Percentiles rank a stretch among this genome's conserved stretches.
phyloP scores from a whole-genome alignment of 2,888 invertebrate species.

The Amphipoea lucens region DNA sequence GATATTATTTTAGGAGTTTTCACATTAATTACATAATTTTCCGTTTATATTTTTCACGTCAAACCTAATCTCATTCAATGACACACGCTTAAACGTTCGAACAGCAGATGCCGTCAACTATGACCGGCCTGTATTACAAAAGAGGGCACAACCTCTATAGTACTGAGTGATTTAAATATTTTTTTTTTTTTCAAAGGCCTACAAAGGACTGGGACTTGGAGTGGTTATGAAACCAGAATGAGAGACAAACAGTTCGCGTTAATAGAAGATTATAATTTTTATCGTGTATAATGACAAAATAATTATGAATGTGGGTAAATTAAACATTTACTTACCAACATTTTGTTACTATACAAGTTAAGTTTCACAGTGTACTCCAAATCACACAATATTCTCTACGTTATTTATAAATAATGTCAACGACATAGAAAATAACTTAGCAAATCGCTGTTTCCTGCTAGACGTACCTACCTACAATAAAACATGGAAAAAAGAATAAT shows the following conservation, averaged over 20 bases:
- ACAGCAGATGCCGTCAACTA: no score
- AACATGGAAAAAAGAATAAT: slow-evolving; percentile 6
- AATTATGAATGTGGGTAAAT: neutral
- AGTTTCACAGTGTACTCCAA: neutral
- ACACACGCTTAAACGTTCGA: no score
- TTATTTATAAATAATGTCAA: neutral
- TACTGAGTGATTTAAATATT: no score
- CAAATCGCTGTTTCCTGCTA: neutral
- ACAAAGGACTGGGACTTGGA: no score
- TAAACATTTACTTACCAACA: no score
- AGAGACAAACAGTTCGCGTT: neutral
- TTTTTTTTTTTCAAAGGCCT: neutral
- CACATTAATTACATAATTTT: no score
- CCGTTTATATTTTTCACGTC: no score
- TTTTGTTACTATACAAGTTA: neutral
- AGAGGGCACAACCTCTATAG: no score
- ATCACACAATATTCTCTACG: neutral
- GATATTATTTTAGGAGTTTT: no score
- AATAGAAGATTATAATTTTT: neutral
- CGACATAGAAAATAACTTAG: neutral
- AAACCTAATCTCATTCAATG: no score
- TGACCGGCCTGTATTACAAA: no score
- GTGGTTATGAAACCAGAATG: neutral
- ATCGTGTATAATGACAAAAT: neutral
- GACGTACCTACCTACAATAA: neutral